Conservation (phyloP, 2,113 vertebrate genomes). For the Istiophorus platypterus region DNA sequence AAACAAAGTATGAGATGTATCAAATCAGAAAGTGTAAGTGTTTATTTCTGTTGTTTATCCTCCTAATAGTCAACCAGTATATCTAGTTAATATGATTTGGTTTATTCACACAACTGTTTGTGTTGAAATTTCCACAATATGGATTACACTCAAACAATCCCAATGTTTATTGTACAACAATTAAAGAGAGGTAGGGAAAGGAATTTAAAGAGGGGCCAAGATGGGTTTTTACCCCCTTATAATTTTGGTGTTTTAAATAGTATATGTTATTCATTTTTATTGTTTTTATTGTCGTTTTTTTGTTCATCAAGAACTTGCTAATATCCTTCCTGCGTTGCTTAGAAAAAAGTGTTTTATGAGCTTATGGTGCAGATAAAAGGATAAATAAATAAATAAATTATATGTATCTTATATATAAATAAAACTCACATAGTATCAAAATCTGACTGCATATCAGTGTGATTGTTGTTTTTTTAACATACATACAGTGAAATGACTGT, state of each 20-base stretch:
- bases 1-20: not conserved
- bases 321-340: no score
- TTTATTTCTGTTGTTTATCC: not conserved
- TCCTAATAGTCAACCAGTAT: not conserved
- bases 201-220: not conserved
- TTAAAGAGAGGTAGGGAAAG: not conserved
- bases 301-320: not conserved
- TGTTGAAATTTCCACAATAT: not conserved
- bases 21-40: not conserved
- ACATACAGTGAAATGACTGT: not conserved
- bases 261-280: no score
- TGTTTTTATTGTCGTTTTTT: no score
- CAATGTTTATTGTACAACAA: not conserved
- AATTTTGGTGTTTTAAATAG: no score
- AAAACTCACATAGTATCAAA: no score
- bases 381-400: no score
- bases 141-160: not conserved
- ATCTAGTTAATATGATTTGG: not conserved
- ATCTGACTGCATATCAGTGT: conserved; percentile 2
- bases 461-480: not conserved
- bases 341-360: not conserved
- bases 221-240: not conserved
- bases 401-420: no score
- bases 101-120: not conserved
- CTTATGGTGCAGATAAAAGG: not conserved